Base-by-base conservation (phyloP, 2,888 invertebrate species). In the Leistus spinibarbis region DNA sequence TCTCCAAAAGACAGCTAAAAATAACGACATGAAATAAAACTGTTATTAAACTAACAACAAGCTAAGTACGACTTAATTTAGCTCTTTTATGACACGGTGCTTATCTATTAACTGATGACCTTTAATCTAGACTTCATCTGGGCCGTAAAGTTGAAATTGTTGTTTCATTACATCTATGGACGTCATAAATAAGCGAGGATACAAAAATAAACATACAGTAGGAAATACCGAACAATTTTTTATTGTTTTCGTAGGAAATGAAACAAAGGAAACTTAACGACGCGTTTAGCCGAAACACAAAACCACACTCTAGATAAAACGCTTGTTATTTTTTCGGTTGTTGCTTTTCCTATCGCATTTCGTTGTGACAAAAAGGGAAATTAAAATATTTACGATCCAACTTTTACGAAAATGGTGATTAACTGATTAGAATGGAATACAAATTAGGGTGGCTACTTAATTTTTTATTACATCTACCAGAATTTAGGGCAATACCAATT, bases 311-410 rank as follows among this genome's bases (percentile, higher is more conserved):
- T 64, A 68, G 56, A 56, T 56, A 68, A 54, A 54, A 24, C 16
- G 69, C 40, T 69, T 60, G 69, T 69, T 69, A 69, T 27, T 69
- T 40, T 69, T 69, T 60, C 57, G 69, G 57, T 69, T 57, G 57
- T 69, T 20, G 13, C 7, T 69, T 60, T 24, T 60, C 57, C 69
- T 60, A 60, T 60, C 60, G 40, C 27, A 40, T 40, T 40, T 40
- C 7, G 4, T 40, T 40, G n/a, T n/a, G 40, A 40, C 40, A 40
- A 40, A 40, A 40, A 40, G 13, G 40, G 40, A 13, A 40, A 40
- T 40, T 40, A 40, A 40, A 40, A 40, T 7, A 5, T 40, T 40
- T 40, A 40, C 40, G 40, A 40, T 40, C 40, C 7, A 40, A 7
- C 10, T 40, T 40, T 40, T 40, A 2, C 40, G 10, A 40, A 40